Percentiles rank a stretch among this genome's conserved stretches.
phyloP scores from a whole-genome alignment of 2,113 vertebrate genomes.

The Nycticorax nycticorax region DNA sequence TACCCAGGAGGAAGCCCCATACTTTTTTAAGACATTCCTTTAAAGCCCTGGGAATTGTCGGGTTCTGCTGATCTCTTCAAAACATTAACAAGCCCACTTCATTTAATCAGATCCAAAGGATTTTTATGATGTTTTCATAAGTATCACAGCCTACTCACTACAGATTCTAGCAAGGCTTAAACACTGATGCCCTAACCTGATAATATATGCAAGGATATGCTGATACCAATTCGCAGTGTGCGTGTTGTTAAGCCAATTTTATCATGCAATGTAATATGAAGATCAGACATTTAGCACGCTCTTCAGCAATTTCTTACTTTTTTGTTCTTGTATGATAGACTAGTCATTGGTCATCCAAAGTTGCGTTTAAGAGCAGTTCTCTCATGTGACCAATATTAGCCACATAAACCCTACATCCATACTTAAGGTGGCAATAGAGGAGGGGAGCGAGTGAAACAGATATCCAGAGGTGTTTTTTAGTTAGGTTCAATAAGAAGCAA shows the following conservation, averaged over 20 bases:
- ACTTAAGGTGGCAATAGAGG: not conserved
- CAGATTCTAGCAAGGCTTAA: not conserved
- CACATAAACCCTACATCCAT: not conserved
- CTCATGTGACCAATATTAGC: not conserved
- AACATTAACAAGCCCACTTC: not conserved
- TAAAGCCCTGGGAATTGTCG: not conserved
- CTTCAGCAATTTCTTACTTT: not conserved
- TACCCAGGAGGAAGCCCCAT: not conserved
- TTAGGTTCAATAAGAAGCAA: not conserved
- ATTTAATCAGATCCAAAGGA: not conserved
- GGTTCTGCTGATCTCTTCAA: not conserved
- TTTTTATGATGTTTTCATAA: not conserved
- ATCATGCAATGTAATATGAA: not conserved
- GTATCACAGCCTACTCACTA: not conserved
- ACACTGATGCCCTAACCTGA: not conserved
- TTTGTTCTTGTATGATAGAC: not conserved
- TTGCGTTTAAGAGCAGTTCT: not conserved
- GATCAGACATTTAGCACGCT: not conserved
- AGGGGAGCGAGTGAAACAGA: not conserved
- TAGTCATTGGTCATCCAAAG: not conserved
- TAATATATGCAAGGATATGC: not conserved
- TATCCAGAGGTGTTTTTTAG: not conserved
- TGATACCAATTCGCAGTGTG: not conserved
- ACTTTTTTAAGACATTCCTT: not conserved
- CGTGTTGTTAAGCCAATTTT: not conserved